phyloP scores from a whole-genome alignment of 2,797 vertebrate species.

The Artibeus lituratus region DNA sequence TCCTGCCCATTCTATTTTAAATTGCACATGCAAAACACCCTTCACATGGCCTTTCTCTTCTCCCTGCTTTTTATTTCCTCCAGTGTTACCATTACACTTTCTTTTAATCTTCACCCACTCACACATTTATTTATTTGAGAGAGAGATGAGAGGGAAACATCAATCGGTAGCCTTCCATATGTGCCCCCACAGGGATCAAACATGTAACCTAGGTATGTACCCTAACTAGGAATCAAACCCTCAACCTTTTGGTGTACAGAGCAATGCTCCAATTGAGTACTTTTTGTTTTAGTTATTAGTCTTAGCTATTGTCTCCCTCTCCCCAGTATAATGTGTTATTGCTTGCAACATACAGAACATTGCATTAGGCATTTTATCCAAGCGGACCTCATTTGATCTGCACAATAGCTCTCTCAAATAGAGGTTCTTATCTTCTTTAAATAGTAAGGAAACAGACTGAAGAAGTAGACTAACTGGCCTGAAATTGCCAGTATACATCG shows the following conservation, averaged over 20 bases:
- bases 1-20: background rate
- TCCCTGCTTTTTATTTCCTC: background rate
- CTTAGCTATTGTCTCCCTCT: background rate
- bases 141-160: too few relatives aligned
- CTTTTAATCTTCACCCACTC: background rate
- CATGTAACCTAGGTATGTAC: too few relatives aligned
- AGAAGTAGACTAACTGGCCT: background rate
- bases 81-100: background rate
- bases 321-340: background rate
- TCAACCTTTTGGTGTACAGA: too few relatives aligned
- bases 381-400: background rate
- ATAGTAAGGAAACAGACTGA: background rate
- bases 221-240: too few relatives aligned
- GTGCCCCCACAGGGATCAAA: too few relatives aligned
- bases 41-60: background rate
- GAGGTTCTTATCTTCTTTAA: background rate
- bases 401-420: background rate
- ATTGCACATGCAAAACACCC: background rate
- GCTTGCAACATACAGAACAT: background rate
- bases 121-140: too few relatives aligned
- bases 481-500: background rate
- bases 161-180: too few relatives aligned
- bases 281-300: background rate
- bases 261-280: too few relatives aligned
- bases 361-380: background rate